Evolutionary conservation across 2,888 invertebrate genomes (phyloP).

Genomic region (Xiphydria camelus): DNA sequence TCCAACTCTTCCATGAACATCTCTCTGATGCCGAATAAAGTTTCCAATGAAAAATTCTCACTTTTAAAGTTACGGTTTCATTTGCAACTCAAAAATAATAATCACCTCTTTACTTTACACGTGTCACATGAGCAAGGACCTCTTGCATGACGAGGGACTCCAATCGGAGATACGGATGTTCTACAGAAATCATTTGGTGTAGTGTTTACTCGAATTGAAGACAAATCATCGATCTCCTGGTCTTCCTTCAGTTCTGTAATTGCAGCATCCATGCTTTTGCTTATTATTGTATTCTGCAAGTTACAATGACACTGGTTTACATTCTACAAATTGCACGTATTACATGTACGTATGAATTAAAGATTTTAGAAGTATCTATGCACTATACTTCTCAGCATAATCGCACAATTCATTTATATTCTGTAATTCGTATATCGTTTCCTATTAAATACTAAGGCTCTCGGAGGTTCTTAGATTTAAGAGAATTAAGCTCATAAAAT

Average conservation of each 20-base stretch:
- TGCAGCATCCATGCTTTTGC: constrained; percentile 15
- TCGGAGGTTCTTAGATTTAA: too few species aligned
- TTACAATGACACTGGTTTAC: too few species aligned
- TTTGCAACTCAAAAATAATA: not conserved
- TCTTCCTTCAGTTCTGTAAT: not conserved
- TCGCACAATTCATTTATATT: too few species aligned
- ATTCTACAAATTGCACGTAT: too few species aligned
- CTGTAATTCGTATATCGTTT: too few species aligned
- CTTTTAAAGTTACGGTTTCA: too few species aligned
- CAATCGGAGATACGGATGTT: constrained; percentile 15
- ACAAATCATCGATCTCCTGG: not conserved
- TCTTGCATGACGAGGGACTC: constrained; percentile 23
- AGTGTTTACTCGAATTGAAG: not conserved
- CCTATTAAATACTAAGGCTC: too few species aligned
- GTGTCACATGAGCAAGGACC: constrained; percentile 43
- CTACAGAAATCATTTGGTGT: constrained; percentile 17
- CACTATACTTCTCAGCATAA: too few species aligned
- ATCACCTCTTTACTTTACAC: constrained; percentile 46
- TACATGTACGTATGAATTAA: too few species aligned
- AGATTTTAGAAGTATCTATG: too few species aligned
- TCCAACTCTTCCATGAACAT: constrained; percentile 50
- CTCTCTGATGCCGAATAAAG: constrained; percentile 29
- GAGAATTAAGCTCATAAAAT: too few species aligned
- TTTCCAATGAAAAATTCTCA: too few species aligned
- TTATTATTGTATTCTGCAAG: constrained; percentile 19